Base-by-base conservation (phyloP, 2,113 vertebrate genomes). In the Percina caprodes region DNA sequence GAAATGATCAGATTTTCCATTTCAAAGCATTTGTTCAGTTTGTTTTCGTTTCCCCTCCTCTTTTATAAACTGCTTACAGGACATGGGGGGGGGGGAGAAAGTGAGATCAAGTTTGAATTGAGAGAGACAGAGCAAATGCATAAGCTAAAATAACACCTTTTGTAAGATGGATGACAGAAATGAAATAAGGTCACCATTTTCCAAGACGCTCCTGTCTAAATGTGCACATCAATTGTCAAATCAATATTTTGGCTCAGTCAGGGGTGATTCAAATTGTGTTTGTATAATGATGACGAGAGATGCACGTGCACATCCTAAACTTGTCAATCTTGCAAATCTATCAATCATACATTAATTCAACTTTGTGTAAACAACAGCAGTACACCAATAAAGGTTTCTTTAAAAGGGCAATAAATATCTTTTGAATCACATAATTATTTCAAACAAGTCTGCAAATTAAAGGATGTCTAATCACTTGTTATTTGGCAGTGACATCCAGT, bases 1-100 rank as follows among this genome's bases (percentile, higher is more conserved):
- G 94, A 87, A 91, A 93, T 93, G 92, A 94, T 95, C 94, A 94
- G 92, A 92, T 93, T 94, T 92, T 93, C 92, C 92, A 93, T 93
- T 92, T 92, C 91, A 94, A 92, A 93, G 88, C 90, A 89, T 93
- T 93, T 92, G 86, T 85, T 80, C 73, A 59, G 89, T 88, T 85
- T 88, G 79, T 90, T 85, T 90, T 88, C 65, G 58, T 74, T 70
- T 24, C 77, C 81, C 84, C 67, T 75, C 69, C 75, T 82, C 63
- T 80, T 81, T 70, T 35, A 83, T 68, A 52, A 75, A 84, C 84
- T 82, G 83, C 83, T 88, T 60, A 69, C 73, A 86, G 90, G 85
- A 90, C 89, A 85, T 30, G 58, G 67, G 21, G 30, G 30, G 30
- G 30, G 30, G 67, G 52, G 55, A 79, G 77, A 55, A 77, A 82